Conservation (phyloP, 35 echinoderm and acorn worm species). For the Apostichopus californicus region DNA sequence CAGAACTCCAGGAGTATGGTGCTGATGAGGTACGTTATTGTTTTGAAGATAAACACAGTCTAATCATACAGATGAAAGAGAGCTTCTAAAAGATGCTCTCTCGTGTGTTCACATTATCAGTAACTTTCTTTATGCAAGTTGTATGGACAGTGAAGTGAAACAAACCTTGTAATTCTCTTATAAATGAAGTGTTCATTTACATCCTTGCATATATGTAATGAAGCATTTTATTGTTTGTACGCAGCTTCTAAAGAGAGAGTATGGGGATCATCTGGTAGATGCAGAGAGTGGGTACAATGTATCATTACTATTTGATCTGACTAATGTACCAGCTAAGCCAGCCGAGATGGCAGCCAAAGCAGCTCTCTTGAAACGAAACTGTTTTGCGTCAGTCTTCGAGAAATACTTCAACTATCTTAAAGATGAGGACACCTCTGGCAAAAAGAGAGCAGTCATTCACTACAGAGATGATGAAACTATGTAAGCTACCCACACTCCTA, state of each 20-base stretch:
- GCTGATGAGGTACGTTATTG: slow-evolving; percentile 79
- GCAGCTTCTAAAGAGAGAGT: slow-evolving; percentile 82
- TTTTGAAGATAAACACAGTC: too few relatives aligned
- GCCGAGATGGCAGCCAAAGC: slow-evolving; percentile 68
- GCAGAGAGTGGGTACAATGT: slow-evolving; percentile 67
- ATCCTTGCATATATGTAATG: neutral
- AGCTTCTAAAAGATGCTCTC: too few relatives aligned
- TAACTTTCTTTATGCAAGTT: too few relatives aligned
- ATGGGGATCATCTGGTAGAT: slow-evolving; percentile 51
- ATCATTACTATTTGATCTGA: slow-evolving; percentile 67
- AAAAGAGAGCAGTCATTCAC: slow-evolving; percentile 78
- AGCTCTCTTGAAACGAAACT: slow-evolving; percentile 89
- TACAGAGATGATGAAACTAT: slow-evolving; percentile 97
- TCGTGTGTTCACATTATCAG: too few relatives aligned
- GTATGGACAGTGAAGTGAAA: neutral
- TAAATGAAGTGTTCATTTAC: neutral
- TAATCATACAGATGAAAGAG: too few relatives aligned
- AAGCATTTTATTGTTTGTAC: neutral
- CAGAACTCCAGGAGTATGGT: slow-evolving; percentile 82
- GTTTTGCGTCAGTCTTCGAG: slow-evolving; percentile 96
- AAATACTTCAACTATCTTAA: slow-evolving; percentile 89
- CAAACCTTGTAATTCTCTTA: neutral
- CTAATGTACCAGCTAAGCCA: slow-evolving; percentile 68
- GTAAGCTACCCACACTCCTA: slow-evolving; percentile 52
- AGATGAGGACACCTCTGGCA: slow-evolving; percentile 53